These are phyloP conservation scores for Lumbricus terrestris DNA, from an alignment of 2,888 invertebrate genomes.

Conservation along the genomic window DNA sequence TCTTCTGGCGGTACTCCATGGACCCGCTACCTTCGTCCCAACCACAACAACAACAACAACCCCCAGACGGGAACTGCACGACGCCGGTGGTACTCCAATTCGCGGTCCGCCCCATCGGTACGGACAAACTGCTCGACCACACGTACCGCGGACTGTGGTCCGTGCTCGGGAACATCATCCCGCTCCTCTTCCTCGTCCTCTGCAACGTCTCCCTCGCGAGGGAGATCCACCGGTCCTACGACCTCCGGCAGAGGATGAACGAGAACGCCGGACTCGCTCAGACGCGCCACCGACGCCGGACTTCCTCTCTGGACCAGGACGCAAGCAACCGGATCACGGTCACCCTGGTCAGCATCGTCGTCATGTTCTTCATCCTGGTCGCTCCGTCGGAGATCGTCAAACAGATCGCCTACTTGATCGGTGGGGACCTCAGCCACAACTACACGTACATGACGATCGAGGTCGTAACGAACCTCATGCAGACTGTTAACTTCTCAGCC, in stretches of 20 bases:
- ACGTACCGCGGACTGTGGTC: conserved; percentile 41
- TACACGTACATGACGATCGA: conserved; percentile 45
- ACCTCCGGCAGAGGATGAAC: conserved; percentile 47
- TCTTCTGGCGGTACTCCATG: conserved; percentile 40
- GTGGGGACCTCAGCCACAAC: conserved; percentile 34
- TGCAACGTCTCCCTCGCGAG: conserved; percentile 40
- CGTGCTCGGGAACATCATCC: conserved; percentile 42
- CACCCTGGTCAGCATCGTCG: conserved; percentile 43
- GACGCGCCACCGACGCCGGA: neutral
- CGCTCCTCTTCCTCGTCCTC: conserved; percentile 40
- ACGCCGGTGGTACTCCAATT: neutral
- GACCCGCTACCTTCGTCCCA: neutral
- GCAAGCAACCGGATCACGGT: conserved; percentile 41
- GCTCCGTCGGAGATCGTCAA: conserved; percentile 43
- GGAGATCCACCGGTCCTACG: conserved; percentile 43
- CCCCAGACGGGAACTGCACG: neutral
- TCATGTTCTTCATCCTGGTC: conserved; percentile 44
- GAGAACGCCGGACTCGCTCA: conserved; percentile 23
- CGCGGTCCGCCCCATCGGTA: neutral
- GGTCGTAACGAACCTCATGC: conserved; percentile 70
- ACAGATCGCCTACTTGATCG: conserved; percentile 38
- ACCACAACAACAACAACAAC: neutral
- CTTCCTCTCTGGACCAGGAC: conserved; percentile 31
- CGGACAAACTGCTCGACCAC: conserved; percentile 37
- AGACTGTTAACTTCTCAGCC: conserved; percentile 74